phyloP scores from a whole-genome alignment of 2,888 invertebrate genomes.

The Chrysina gloriosa region DNA sequence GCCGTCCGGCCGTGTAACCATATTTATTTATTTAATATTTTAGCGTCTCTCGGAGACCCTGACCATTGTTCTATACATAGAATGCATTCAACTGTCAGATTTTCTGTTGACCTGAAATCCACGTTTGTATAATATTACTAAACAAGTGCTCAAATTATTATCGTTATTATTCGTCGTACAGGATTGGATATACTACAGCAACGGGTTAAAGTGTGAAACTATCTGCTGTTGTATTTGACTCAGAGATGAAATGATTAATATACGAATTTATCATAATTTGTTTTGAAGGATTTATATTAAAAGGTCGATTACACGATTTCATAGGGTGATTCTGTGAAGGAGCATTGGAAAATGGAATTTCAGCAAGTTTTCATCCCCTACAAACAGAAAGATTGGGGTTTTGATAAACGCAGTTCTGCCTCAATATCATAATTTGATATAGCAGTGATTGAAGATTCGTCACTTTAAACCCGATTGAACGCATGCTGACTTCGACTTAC shows the following conservation, averaged over 20 bases:
- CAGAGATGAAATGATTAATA: too few species aligned
- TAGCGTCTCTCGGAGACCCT: constrained; percentile 22
- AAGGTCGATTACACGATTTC: too few species aligned
- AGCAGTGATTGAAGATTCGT: too few species aligned
- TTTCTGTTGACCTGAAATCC: not conserved
- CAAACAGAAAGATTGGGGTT: too few species aligned
- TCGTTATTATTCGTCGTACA: not conserved
- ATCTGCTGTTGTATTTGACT: not conserved
- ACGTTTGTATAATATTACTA: not conserved
- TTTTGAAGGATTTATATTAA: not conserved
- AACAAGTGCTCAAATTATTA: constrained; percentile 2
- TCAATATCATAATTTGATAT: too few species aligned
- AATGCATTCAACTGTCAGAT: not conserved
- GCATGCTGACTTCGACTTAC: too few species aligned
- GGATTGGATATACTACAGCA: not conserved
- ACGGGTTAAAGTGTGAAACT: not conserved
- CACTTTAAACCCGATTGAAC: too few species aligned
- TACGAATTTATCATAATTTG: too few species aligned
- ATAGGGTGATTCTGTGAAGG: too few species aligned
- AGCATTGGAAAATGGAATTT: too few species aligned
- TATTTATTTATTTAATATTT: constrained; percentile 16
- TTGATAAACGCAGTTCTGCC: too few species aligned
- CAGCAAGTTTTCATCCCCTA: too few species aligned
- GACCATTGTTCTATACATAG: not conserved
- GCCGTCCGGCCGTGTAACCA: not conserved